Conservation (phyloP, 1,140 invertebrate genomes). For the Caenorhabditis latens region DNA sequence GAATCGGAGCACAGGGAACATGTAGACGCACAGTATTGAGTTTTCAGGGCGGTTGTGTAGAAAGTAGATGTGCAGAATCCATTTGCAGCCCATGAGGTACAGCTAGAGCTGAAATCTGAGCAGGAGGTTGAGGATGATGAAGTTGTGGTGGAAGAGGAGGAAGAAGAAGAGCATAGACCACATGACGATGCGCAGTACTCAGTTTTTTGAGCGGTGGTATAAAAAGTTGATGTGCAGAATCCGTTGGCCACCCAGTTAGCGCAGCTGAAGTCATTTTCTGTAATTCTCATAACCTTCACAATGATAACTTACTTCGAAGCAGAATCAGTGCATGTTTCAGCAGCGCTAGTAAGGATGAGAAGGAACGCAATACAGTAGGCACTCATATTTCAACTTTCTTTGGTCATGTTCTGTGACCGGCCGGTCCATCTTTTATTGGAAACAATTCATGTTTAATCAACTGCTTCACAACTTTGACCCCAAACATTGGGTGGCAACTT, state of each 20-base stretch:
- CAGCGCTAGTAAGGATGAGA: background rate
- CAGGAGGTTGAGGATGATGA: background rate
- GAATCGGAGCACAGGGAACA: constrained; percentile 19
- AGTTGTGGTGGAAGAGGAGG: background rate
- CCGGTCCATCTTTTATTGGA: background rate
- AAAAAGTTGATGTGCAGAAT: constrained; percentile 44
- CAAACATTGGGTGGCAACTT: background rate
- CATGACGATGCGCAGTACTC: constrained; percentile 40
- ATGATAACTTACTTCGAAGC: constrained; percentile 26
- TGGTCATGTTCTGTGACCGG: background rate
- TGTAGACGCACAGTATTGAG: constrained; percentile 11
- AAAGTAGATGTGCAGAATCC: constrained; percentile 51
- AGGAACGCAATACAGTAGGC: background rate
- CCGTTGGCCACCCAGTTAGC: constrained; percentile 42
- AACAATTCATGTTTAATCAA: background rate
- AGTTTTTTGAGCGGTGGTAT: constrained; percentile 46
- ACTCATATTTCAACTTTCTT: background rate
- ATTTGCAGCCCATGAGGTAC: background rate
- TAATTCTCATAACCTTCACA: too few species aligned
- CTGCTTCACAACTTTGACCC: background rate
- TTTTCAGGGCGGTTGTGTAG: constrained; percentile 20
- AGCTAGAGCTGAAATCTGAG: background rate
- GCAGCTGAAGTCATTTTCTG: too few species aligned
- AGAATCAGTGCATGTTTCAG: background rate
- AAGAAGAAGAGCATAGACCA: constrained; percentile 33